Conservation (phyloP, 2,113 vertebrate genomes). For the Scortum barcoo region DNA sequence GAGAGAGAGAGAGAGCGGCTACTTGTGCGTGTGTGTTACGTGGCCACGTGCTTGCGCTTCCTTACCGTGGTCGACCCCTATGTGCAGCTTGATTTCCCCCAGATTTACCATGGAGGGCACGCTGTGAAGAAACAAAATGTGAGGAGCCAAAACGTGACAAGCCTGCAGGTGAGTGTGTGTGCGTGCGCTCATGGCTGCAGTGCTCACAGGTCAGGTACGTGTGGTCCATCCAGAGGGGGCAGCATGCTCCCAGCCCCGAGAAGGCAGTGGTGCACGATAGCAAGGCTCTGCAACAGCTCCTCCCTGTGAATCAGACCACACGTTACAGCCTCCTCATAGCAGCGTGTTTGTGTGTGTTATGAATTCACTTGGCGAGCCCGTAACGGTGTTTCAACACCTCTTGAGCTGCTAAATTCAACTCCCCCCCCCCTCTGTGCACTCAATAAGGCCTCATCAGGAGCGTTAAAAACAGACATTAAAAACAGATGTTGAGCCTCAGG, state of each 20-base stretch:
- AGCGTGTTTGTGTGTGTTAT: not conserved
- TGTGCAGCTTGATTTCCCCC: conserved; percentile 91
- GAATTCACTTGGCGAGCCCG: conserved; percentile 4
- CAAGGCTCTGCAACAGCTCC: conserved; percentile 93
- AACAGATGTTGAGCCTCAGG: conserved; percentile 34
- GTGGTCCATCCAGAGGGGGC: conserved; percentile 90
- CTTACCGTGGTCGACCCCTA: conserved; percentile 93
- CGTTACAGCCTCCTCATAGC: conserved; percentile 32
- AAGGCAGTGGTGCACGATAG: conserved; percentile 94
- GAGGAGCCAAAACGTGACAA: conserved; percentile 43
- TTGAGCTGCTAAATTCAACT: not conserved
- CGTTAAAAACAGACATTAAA: not conserved
- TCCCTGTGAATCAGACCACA: conserved; percentile 83
- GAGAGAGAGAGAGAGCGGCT: not conserved
- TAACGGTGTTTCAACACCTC: conserved; percentile 1
- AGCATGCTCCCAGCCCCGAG: conserved; percentile 93
- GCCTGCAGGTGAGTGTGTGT: conserved; percentile 5
- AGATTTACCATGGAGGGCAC: conserved; percentile 93
- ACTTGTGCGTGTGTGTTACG: conserved; percentile 9
- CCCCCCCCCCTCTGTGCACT: not conserved
- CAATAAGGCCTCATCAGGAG: conserved; percentile 27
- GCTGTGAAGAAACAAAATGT: conserved; percentile 79
- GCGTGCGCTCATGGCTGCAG: conserved; percentile 19
- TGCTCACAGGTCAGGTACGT: conserved; percentile 91
- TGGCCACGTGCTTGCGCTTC: not conserved